Conservation (phyloP, 2,888 invertebrate species). For the Plebejus anna region DNA sequence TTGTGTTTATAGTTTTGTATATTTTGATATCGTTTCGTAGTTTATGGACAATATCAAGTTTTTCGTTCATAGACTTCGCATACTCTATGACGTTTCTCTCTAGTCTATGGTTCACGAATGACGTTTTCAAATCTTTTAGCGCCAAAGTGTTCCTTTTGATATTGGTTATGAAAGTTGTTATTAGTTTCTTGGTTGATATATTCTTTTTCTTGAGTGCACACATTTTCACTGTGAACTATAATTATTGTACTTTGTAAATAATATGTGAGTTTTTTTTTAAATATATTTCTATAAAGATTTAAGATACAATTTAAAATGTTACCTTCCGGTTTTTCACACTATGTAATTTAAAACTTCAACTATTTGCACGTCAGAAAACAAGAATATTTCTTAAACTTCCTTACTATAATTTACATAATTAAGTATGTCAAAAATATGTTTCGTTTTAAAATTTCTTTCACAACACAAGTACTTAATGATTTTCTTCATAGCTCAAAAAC, state of each 20-base stretch:
- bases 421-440: neutral
- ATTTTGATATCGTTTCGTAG: conserved; percentile 72
- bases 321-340: neutral
- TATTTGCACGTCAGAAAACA: neutral
- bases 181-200: conserved; percentile 49
- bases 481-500: too few relatives aligned
- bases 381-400: neutral
- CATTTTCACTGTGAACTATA: conserved; percentile 21
- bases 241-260: neutral
- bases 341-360: neutral
- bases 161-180: conserved; percentile 56
- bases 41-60: conserved; percentile 67
- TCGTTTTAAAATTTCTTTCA: neutral
- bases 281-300: neutral
- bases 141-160: conserved; percentile 66
- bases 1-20: conserved; percentile 69
- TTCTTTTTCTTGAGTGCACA: conserved; percentile 42
- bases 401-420: neutral
- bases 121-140: conserved; percentile 56
- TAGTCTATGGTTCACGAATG: conserved; percentile 50
- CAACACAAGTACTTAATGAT: neutral
- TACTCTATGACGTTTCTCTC: conserved; percentile 56
- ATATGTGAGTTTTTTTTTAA: neutral
- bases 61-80: conserved; percentile 64
- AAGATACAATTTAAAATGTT: neutral